Conservation (phyloP, 2,888 invertebrate species). For the Acanthosoma haemorrhoidale region DNA sequence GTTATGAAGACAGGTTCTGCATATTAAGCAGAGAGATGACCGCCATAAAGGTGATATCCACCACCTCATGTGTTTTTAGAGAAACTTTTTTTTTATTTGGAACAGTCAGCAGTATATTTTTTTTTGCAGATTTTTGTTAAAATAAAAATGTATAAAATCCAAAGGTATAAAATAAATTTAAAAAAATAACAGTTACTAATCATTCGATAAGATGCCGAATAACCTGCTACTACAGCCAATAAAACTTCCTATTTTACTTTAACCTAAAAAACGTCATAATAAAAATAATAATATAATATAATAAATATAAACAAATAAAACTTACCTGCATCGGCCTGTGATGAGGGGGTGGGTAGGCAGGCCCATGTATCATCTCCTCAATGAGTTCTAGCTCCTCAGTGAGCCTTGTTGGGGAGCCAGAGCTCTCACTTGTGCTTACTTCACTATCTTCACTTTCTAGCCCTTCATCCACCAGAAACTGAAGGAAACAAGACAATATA, state of each 20-base stretch:
- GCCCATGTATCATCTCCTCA: constrained; percentile 60
- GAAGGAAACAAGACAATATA: neutral
- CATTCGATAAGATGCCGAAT: too few relatives aligned
- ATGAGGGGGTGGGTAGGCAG: constrained; percentile 53
- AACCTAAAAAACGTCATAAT: too few relatives aligned
- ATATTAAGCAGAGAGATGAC: neutral
- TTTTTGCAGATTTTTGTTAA: too few relatives aligned
- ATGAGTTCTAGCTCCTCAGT: constrained; percentile 50
- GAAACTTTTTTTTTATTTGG: too few relatives aligned
- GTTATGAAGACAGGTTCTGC: neutral
- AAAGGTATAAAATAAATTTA: too few relatives aligned
- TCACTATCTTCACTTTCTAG: constrained; percentile 14
- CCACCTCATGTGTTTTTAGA: too few relatives aligned
- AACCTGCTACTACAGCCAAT: too few relatives aligned
- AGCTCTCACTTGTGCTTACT: constrained; percentile 30
- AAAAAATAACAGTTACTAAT: too few relatives aligned
- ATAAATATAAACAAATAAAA: constrained; percentile 32
- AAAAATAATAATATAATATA: too few relatives aligned
- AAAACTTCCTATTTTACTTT: too few relatives aligned
- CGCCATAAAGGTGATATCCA: constrained; percentile 17
- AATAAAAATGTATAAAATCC: too few relatives aligned
- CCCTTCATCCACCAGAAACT: constrained; percentile 21
- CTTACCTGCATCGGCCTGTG: constrained; percentile 64
- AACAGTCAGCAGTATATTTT: too few relatives aligned
- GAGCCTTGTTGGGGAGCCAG: constrained; percentile 34